Conservation (phyloP, 2,888 invertebrate genomes). For the Phyllotreta striolata region DNA sequence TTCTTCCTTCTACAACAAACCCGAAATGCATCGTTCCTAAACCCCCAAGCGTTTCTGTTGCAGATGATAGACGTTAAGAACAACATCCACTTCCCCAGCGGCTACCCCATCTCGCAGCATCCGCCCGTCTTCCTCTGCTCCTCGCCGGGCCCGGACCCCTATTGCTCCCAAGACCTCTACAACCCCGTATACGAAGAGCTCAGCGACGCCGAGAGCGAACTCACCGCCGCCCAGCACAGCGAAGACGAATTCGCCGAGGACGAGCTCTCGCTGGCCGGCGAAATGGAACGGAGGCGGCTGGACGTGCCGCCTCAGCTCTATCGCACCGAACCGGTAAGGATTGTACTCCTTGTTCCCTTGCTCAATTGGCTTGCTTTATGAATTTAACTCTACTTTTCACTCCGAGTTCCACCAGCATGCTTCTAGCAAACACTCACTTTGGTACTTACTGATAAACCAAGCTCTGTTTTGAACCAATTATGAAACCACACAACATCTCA, state of each 20-base stretch:
- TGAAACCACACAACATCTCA: too few relatives aligned
- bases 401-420: too few relatives aligned
- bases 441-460: too few relatives aligned
- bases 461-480: too few relatives aligned
- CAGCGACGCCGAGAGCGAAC: constrained; percentile 69
- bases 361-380: too few relatives aligned
- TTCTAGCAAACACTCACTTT: too few relatives aligned
- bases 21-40: too few relatives aligned
- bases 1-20: too few relatives aligned
- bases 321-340: constrained; percentile 48
- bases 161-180: constrained; percentile 69
- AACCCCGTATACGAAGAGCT: constrained; percentile 87
- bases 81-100: constrained; percentile 67
- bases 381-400: not conserved
- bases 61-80: constrained; percentile 79
- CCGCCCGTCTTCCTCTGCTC: constrained; percentile 77
- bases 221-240: constrained; percentile 70
- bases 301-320: constrained; percentile 60
- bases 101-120: constrained; percentile 68
- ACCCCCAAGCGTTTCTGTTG: constrained; percentile 49
- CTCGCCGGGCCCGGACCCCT: constrained; percentile 73
- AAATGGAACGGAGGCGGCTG: constrained; percentile 53
- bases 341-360: not conserved
- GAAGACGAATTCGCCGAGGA: constrained; percentile 89
- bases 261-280: constrained; percentile 72